Conservation (phyloP, 1,140 invertebrate species). For the Hycleus phaleratus region DNA sequence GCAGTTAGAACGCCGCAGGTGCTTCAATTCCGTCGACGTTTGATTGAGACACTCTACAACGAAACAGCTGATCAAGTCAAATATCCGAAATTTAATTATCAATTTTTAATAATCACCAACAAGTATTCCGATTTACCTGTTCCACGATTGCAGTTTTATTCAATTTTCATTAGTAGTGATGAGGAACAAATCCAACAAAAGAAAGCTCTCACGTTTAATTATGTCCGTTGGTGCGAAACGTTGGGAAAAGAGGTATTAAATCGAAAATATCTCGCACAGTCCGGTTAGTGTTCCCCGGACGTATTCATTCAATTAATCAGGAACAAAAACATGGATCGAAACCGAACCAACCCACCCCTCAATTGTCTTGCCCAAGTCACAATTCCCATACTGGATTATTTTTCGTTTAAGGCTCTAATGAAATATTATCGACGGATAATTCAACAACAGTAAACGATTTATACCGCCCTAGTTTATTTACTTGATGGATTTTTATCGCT, state of each 20-base stretch:
- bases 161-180: too few species aligned
- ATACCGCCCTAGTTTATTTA: not conserved
- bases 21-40: conserved; percentile 5
- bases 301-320: conserved; percentile 23
- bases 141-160: too few species aligned
- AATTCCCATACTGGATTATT: conserved; percentile 27
- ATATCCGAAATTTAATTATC: too few species aligned
- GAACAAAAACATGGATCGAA: conserved; percentile 17
- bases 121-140: too few species aligned
- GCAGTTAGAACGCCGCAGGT: conserved; percentile 5
- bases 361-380: conserved; percentile 24
- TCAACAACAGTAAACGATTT: conserved; percentile 10
- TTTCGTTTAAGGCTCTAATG: conserved; percentile 24
- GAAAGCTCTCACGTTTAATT: too few species aligned
- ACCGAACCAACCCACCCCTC: conserved; percentile 8
- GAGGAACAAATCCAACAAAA: too few species aligned
- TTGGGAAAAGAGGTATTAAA: not conserved
- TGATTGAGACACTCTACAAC: not conserved
- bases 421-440: conserved; percentile 20
- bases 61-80: too few species aligned
- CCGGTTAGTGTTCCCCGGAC: conserved; percentile 7
- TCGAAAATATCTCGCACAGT: conserved; percentile 9
- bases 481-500: conserved; percentile 1
- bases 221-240: too few species aligned
- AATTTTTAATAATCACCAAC: too few species aligned